These are phyloP conservation scores for Halocynthia roretzi DNA, from an alignment of 23 tunicate species.

Conservation along the genomic window DNA sequence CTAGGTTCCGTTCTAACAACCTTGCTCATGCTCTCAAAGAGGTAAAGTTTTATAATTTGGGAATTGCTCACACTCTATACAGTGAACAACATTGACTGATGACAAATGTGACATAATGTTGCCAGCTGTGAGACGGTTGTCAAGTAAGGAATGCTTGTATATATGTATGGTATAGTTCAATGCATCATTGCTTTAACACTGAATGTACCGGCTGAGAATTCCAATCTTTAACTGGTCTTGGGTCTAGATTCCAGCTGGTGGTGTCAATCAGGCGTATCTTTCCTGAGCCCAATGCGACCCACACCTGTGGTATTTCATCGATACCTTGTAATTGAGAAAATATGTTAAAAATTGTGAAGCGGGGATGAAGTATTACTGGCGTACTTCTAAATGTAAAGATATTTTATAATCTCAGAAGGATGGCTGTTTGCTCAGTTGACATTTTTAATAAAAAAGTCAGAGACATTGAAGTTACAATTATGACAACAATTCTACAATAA, in stretches of 20 bases:
- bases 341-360: background rate
- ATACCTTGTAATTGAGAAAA: slow-evolving; percentile 14
- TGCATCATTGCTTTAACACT: background rate
- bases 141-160: too few species aligned
- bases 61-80: background rate
- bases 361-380: background rate
- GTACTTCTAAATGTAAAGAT: too few species aligned
- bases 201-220: slow-evolving; percentile 36
- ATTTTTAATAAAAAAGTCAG: too few species aligned
- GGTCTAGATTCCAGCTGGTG: slow-evolving; percentile 55
- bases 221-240: slow-evolving; percentile 65
- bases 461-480: too few species aligned
- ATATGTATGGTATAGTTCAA: too few species aligned
- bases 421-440: too few species aligned
- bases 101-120: too few species aligned
- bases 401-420: too few species aligned
- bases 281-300: slow-evolving; percentile 53
- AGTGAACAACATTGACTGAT: background rate
- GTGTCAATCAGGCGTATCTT: slow-evolving; percentile 54
- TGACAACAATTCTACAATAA: too few species aligned
- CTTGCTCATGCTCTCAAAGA: too few species aligned
- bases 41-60: background rate
- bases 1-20: background rate
- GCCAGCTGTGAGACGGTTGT: too few species aligned
- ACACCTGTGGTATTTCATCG: slow-evolving; percentile 46